Evolutionary conservation across 2,888 invertebrate genomes (phyloP), one percentile per base, ranked within the genome.

Genomic region (Pecten maximus): DNA sequence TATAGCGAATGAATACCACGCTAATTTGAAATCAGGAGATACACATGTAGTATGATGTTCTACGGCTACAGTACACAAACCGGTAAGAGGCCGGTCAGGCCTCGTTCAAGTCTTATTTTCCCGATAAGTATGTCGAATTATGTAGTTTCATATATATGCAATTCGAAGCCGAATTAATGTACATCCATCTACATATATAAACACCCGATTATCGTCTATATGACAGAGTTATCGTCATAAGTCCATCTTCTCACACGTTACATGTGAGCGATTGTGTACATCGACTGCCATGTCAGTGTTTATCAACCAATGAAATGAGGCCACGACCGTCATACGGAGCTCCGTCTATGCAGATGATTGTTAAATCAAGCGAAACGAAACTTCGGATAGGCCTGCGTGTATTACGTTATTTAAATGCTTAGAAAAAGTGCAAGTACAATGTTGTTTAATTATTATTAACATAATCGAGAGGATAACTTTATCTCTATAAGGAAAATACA

Each of bases 281-380:
- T 74, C 74, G 74, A 74, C 74, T 74, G 89, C 87, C 91, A 89
- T 89, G 74, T 89, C 89, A 88, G 87, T 60, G 87, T 90, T 88
- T 92, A 89, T 92, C 91, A 88, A 54, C 93, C 93, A 93, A 93
- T 93, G 88, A 89, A 88, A 88, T 44, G 86, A 40, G 54, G 93
- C 91, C 93, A 93, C 93, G 93, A 93, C 88, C 74, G 74, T 74
- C 74, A 74, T 74, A 74, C 74, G 74, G 74, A 74, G 74, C 74
- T 74, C 23, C 74, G 74, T n/a, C n/a, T n/a, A n/a, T n/a, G 50
- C 23, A 12, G 15, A 54, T 54, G 15, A 3, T 44, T 54, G 50
- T 19, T 2, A 60, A 28, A 74, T 74, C 74, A 74, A 74, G 74
- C 74, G 74, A 74, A 74, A 74, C 74, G 74, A 74, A 74, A 74